Base-by-base conservation (phyloP, 2,888 invertebrate species). In the Andricus curvator region DNA sequence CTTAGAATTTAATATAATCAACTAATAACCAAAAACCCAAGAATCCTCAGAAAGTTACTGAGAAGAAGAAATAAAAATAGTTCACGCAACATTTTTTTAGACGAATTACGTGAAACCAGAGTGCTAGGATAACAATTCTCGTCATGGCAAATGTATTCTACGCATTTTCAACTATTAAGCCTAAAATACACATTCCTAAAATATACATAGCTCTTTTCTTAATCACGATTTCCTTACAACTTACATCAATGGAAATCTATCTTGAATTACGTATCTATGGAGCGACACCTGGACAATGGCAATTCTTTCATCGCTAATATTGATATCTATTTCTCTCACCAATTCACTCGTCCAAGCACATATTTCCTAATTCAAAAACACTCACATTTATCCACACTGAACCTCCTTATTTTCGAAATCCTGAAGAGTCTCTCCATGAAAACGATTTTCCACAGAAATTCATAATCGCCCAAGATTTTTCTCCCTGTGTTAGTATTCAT, bases 251-350 rank as follows among this genome's bases (percentile, higher is more conserved):
- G 60, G n/a, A 74, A 74, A 60, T n/a, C 37, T 74, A 74, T 20
- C 5, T 74, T 56, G 5, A 74, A 51, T 60, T 74, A 74, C 56
- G 15, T 56, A 22, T 60, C 56, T 22, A 74, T 37, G 37, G 74
- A 74, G 74, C 56, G 74, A 74, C 56, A 74, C n/a, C 56, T 74
- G 74, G 74, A 74, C 74, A 74, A 56, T 74, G 22, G 74, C 56
- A 56, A 60, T 37, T 74, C n/a, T 25, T 74, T 51, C n/a, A 56
- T 74, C 37, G 33, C 56, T 74, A 74, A 74, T 74, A 74, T 56
- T 29, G 37, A 74, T 51, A 48, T 25, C 17, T 51, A 56, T 11
- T 74, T 74, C 37, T 56, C 6, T 56, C 51, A 56, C 11, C 33
- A 29, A 74, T n/a, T 60, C 56, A 60, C 8, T 74, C 22, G 60